Conservation (phyloP, 2,113 vertebrate species). For the Nerophis lumbriciformis region DNA sequence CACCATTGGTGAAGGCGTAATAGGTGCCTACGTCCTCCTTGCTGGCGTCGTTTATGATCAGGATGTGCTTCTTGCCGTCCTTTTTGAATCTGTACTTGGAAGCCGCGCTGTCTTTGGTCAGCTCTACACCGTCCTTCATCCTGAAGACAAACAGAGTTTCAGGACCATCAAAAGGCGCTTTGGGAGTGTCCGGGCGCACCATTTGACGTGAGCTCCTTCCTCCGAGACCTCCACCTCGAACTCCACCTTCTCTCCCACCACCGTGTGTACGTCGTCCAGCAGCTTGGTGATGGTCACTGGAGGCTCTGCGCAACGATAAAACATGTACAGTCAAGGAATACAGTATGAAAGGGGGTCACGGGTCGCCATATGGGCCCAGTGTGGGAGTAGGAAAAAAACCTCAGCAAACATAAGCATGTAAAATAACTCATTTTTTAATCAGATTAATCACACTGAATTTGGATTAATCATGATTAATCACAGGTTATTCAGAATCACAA, state of each 20-base stretch:
- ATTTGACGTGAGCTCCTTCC: slow-evolving; percentile 83
- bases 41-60: slow-evolving; percentile 82
- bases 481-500: no score
- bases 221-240: slow-evolving; percentile 86
- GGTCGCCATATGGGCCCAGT: no score
- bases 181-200: slow-evolving; percentile 55
- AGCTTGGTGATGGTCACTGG: slow-evolving; percentile 77
- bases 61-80: slow-evolving; percentile 80
- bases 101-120: slow-evolving; percentile 74
- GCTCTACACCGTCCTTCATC: slow-evolving; percentile 86
- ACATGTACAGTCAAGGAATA: slow-evolving; percentile 2
- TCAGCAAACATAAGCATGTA: no score
- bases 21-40: slow-evolving; percentile 78
- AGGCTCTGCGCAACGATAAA: slow-evolving; percentile 68
- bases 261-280: slow-evolving; percentile 84
- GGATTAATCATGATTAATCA: no score
- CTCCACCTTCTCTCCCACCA: slow-evolving; percentile 84
- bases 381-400: no score
- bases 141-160: slow-evolving; percentile 52
- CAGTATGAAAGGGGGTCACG: no score
- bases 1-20: slow-evolving; percentile 79
- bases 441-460: no score
- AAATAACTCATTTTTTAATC: no score
- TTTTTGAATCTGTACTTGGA: slow-evolving; percentile 90
- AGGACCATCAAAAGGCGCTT: neutral